These are phyloP conservation scores for Valencia hispanica DNA, from an alignment of 2,797 vertebrate genomes.

Conservation along the genomic window DNA sequence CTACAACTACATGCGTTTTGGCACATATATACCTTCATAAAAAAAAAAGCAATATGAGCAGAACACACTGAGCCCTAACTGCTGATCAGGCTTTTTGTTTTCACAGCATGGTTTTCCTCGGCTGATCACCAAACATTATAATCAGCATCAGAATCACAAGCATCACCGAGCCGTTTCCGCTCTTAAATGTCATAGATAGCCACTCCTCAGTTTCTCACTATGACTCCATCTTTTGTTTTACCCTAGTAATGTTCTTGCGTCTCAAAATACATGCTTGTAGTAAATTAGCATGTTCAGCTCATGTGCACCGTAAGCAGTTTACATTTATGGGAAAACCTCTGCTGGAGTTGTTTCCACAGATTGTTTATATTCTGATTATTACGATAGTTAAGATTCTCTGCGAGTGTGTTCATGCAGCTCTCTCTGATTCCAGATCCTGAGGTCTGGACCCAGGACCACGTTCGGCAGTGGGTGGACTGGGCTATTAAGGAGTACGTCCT, in stretches of 20 bases:
- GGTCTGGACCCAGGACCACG: conserved; percentile 86
- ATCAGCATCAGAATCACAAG: conserved; percentile 23
- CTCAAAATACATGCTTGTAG: neutral
- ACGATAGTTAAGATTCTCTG: neutral
- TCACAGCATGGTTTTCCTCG: neutral
- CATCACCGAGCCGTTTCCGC: conserved; percentile 9
- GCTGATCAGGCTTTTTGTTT: neutral
- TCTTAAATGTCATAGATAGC: conserved; percentile 11
- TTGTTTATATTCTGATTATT: neutral
- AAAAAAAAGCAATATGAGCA: too few species aligned
- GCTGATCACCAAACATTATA: neutral
- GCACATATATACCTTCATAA: too few species aligned
- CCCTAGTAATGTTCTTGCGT: neutral
- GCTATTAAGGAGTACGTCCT: conserved; percentile 88
- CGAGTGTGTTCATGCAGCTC: neutral
- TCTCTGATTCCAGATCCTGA: conserved; percentile 72
- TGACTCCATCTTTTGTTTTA: neutral
- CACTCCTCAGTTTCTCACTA: neutral
- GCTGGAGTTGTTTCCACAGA: neutral
- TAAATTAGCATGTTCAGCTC: neutral
- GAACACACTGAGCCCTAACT: too few species aligned
- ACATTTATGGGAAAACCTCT: neutral
- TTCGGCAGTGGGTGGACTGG: conserved; percentile 88
- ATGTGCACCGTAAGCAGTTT: too few species aligned
- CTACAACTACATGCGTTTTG: too few species aligned